Percentiles rank a stretch among this genome's conserved stretches.
Evolutionary conservation across 2,797 vertebrate species (phyloP).

Genomic region (Tinamus major): DNA sequence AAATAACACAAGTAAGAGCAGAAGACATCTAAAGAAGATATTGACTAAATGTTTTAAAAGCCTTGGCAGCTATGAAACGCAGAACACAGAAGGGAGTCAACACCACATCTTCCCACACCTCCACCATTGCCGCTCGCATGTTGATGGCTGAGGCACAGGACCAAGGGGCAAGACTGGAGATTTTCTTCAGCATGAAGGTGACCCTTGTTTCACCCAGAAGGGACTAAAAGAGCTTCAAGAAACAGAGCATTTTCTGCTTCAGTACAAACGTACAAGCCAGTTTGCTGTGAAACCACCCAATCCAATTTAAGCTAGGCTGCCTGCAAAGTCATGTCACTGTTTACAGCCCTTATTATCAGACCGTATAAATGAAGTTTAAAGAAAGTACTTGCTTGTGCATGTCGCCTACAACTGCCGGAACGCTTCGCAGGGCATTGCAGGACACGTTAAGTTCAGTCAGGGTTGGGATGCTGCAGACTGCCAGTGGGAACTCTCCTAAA

Average conservation of each 20-base stretch:
- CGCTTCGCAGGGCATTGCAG: conserved; percentile 88
- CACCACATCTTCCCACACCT: background rate
- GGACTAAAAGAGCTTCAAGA: background rate
- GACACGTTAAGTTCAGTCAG: conserved; percentile 95
- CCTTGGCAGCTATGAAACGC: background rate
- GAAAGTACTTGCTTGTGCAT: conserved; percentile 90
- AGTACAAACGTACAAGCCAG: background rate
- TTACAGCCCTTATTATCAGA: background rate
- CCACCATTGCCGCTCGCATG: background rate
- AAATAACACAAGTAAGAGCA: background rate
- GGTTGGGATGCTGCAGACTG: conserved; percentile 90
- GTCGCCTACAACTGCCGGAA: conserved; percentile 86
- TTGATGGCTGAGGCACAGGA: background rate
- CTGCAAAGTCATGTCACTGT: background rate
- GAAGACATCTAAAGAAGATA: background rate
- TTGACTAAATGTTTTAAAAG: background rate
- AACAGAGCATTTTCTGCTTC: background rate
- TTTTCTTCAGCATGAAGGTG: background rate
- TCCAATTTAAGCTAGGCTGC: background rate
- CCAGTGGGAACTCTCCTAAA: conserved; percentile 89
- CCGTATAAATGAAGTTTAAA: background rate
- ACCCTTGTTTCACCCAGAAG: background rate
- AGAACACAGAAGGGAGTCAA: background rate
- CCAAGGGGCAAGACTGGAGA: background rate
- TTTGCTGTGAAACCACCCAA: background rate